phyloP scores from a whole-genome alignment of 2,888 invertebrate species.

The Bibio marci region DNA sequence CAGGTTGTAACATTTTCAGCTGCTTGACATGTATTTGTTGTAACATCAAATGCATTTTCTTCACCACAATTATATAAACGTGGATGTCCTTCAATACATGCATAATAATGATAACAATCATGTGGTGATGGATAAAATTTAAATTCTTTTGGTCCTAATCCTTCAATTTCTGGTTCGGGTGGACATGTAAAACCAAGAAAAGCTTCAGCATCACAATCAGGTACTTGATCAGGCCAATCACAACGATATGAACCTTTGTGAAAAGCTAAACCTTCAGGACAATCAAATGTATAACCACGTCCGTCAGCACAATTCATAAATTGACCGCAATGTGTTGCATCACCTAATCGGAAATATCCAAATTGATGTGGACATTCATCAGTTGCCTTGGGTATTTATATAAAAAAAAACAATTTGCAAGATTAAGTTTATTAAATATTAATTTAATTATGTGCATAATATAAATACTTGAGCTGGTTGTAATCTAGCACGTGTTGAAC shows the following conservation, averaged over 20 bases:
- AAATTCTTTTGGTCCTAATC: constrained; percentile 17
- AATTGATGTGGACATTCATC: constrained; percentile 70
- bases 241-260: constrained; percentile 55
- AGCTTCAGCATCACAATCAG: constrained; percentile 65
- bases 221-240: constrained; percentile 76
- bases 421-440: too few species aligned
- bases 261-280: constrained; percentile 72
- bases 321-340: constrained; percentile 48
- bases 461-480: constrained; percentile 34
- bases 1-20: constrained; percentile 64
- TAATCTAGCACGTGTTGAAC: constrained; percentile 46
- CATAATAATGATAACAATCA: constrained; percentile 63
- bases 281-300: constrained; percentile 51
- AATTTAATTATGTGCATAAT: constrained; percentile 3
- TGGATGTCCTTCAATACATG: constrained; percentile 58
- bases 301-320: constrained; percentile 73
- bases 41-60: constrained; percentile 59
- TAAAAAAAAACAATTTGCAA: background rate
- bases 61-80: constrained; percentile 59
- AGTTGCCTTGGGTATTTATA: constrained; percentile 31
- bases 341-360: constrained; percentile 60
- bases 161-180: constrained; percentile 29
- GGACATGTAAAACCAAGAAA: constrained; percentile 65
- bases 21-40: constrained; percentile 52
- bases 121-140: constrained; percentile 25